Evolutionary conservation across 2,797 vertebrate genomes (phyloP).

Genomic region (Protonibea diacanthus): DNA sequence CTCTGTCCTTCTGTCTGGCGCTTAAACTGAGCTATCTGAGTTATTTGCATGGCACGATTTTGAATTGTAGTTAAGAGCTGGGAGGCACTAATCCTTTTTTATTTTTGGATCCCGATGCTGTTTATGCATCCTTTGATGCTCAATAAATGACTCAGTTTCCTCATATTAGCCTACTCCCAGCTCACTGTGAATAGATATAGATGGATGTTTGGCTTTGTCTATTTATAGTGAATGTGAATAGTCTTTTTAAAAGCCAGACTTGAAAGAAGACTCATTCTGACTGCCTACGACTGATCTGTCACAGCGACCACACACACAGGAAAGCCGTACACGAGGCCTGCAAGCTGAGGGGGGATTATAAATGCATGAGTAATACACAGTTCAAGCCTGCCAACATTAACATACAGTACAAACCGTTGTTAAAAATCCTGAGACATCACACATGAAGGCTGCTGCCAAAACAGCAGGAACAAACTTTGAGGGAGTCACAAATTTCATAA

Average conservation of each 20-base stretch:
- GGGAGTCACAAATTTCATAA: background rate
- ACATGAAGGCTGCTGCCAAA: background rate
- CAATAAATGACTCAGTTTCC: conserved; percentile 46
- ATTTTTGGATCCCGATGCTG: conserved; percentile 55
- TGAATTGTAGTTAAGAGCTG: conserved; percentile 18
- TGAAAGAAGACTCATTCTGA: conserved; percentile 32
- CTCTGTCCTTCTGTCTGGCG: background rate
- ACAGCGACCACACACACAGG: conserved; percentile 12
- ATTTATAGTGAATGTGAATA: conserved; percentile 61
- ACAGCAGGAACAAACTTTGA: background rate
- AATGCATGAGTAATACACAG: conserved; percentile 44
- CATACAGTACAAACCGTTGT: background rate
- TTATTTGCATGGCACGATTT: conserved; percentile 32
- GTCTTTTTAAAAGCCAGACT: conserved; percentile 44
- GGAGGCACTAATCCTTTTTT: conserved; percentile 48
- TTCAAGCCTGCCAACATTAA: conserved; percentile 4
- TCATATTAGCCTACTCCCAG: conserved; percentile 23
- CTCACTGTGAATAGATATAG: conserved; percentile 52
- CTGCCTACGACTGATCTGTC: conserved; percentile 44
- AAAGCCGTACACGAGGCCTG: conserved; percentile 29
- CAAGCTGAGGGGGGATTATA: conserved; percentile 43
- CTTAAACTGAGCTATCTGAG: background rate
- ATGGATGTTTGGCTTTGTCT: conserved; percentile 42
- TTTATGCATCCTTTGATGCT: conserved; percentile 50
- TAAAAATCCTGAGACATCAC: background rate